A percentile compares a stretch with the other conserved stretches of the same genome.
These are phyloP conservation scores for Trinorchestia longiramus DNA, from an alignment of 1,140 invertebrate species.

Conservation along the genomic window DNA sequence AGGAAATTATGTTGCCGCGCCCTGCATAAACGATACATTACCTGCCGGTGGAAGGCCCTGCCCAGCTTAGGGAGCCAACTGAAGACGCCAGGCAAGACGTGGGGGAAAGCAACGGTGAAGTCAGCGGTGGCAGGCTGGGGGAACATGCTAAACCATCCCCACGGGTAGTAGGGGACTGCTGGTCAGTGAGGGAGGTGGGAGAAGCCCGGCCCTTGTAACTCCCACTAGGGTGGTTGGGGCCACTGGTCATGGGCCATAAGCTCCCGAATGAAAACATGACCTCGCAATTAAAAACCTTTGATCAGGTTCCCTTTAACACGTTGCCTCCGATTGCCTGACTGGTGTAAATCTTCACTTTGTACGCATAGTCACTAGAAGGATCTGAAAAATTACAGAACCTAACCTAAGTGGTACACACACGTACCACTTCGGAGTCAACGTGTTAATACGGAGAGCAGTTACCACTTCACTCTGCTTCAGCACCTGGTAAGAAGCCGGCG, in stretches of 20 bases:
- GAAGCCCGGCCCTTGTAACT: conserved; percentile 15
- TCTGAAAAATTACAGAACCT: no score
- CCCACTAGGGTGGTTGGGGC: neutral
- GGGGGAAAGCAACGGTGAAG: neutral
- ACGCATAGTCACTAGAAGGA: no score
- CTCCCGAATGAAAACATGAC: conserved; percentile 43
- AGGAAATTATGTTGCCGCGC: no score
- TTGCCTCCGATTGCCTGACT: no score
- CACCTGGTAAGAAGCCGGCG: neutral
- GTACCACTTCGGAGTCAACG: no score
- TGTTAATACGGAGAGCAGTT: no score
- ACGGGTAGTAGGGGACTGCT: conserved; percentile 3
- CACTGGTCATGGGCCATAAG: neutral
- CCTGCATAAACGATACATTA: no score
- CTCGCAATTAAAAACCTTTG: neutral
- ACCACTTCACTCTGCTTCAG: neutral
- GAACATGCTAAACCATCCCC: neutral
- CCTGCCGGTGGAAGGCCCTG: conserved; percentile 27
- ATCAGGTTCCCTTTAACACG: neutral
- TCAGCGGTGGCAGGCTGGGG: neutral
- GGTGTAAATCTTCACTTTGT: no score
- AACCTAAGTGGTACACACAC: no score
- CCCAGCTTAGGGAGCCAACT: conserved; percentile 23
- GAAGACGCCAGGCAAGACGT: conserved; percentile 30
- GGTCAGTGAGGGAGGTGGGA: conserved; percentile 16